Evolutionary conservation across 2,888 invertebrate genomes (phyloP), one percentile per base, ranked within the genome.

Genomic region (Apodemia duryi): DNA sequence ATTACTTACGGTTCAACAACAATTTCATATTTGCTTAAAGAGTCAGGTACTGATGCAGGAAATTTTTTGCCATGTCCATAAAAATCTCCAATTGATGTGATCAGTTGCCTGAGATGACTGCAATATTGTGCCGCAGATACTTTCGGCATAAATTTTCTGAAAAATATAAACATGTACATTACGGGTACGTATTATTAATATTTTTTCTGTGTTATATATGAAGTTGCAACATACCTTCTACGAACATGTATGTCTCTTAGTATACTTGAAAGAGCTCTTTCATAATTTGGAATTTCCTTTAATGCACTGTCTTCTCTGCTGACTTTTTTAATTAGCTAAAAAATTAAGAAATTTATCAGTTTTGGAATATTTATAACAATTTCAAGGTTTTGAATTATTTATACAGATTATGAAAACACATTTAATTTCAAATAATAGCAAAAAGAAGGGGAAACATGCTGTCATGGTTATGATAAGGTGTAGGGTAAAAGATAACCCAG

Each of bases 141-240:
- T 86, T 97, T 97, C 0, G 97, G 97, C 95, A 97, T 97, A 82
- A 97, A 98, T 86, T 98, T 97, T 80, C 97, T 95, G 84, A 49
- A 71, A 61, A 28, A 46, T 5, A 4, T 5, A 32, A 32, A 32
- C 41, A 10, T 7, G 38, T 38, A 38, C 38, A 38, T 38, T 38
- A 38, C 21, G 21, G 21, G 21, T 21, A 1, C 3, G 35, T 35
- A 35, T 35, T 4, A 3, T 35, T 35, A 35, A 35, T 3, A 3
- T 4, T 38, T 38, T 38, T 7, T 38, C 7, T 38, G 7, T 38
- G 6, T 3, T 10, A 11, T 43, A 43, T 11, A 4, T 43, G 6
- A 43, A 43, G 11, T 49, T 4, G 1, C 28, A 41, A 63, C 81
- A 77, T 92, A 96, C 96, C 96, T 94, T 83, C 97, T 94, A 68